Base-by-base conservation (phyloP, 2,797 vertebrate genomes). In the Darevskia mixta region DNA sequence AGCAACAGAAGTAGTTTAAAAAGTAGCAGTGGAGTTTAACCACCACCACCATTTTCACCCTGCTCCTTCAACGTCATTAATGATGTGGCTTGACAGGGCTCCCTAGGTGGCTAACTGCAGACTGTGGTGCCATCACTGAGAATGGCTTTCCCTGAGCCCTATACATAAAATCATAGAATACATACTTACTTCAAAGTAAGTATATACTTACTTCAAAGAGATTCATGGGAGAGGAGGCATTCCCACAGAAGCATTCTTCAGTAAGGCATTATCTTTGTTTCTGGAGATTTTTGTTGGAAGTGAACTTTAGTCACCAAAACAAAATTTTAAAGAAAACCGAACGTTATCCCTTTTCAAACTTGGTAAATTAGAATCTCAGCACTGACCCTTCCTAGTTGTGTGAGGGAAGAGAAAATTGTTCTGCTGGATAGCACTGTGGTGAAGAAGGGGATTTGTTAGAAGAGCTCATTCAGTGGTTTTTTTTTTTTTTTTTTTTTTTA, bases 401-500 rank as follows among this genome's bases (percentile, higher is more conserved):
- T 32, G 78, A 20, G 23, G 29, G 3, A 45, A 15, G 10, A 15
- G 20, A 41, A 75, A 64, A 83, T 64, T 49, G 23, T 23, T 77
- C 25, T 72, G 9, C 20, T 61, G 17, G 17, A 3, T 27, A 71
- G 10, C 17, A 17, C 72, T 87, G 81, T 90, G 79, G 91, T 87
- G 88, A 92, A 88, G 91, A 92, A 92, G 88, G 73, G 89, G 91
- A 87, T 94, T 94, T 91, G 92, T 82, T 87, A 90, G 88, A 90
- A 41, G 76, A 85, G 91, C 91, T 90, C 91, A 85, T 96, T 95
- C 13, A 5, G 35, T 0, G 87, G 8, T 11, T n/a, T n/a, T n/a
- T n/a, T n/a, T n/a, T n/a, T n/a, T n/a, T 91, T 90, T 83, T 92
- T 93, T 91, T 20, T 91, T 90, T 85, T 92, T 93, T 90, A 93